phyloP scores from a whole-genome alignment of 1,140 invertebrate genomes.

The Calliphora vicina region DNA sequence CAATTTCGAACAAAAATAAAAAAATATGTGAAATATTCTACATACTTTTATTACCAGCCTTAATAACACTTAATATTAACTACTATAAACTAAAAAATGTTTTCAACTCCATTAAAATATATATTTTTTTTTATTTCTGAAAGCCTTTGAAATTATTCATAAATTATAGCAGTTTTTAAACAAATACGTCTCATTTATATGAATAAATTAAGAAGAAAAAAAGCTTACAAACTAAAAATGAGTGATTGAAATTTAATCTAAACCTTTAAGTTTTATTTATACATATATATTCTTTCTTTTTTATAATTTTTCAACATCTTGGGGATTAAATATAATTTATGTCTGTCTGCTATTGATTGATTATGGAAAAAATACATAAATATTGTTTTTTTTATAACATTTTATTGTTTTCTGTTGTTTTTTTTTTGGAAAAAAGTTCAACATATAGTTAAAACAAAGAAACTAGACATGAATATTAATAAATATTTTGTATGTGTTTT shows the following conservation, averaged over 20 bases:
- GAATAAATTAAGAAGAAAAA: background rate
- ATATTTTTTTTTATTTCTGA: no score
- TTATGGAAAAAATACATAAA: background rate
- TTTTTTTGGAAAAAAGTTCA: background rate
- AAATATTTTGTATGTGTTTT: background rate
- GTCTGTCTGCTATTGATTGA: background rate
- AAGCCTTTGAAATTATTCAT: background rate
- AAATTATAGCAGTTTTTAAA: background rate
- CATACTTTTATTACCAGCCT: no score
- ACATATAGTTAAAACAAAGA: background rate
- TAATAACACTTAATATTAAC: no score
- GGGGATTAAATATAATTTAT: slow-evolving; percentile 14
- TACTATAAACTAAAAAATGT: no score
- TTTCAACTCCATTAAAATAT: no score
- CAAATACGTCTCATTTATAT: background rate
- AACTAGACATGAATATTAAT: slow-evolving; percentile 7
- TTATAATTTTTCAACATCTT: background rate
- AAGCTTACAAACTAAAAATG: background rate
- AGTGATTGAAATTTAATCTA: slow-evolving; percentile 6
- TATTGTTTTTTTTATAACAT: background rate
- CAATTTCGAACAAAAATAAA: no score
- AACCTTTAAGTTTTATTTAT: background rate
- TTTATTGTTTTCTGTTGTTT: no score
- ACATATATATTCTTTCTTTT: background rate
- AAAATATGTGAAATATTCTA: no score